Conservation (phyloP, 2,113 vertebrate species). For the Phycodurus eques region DNA sequence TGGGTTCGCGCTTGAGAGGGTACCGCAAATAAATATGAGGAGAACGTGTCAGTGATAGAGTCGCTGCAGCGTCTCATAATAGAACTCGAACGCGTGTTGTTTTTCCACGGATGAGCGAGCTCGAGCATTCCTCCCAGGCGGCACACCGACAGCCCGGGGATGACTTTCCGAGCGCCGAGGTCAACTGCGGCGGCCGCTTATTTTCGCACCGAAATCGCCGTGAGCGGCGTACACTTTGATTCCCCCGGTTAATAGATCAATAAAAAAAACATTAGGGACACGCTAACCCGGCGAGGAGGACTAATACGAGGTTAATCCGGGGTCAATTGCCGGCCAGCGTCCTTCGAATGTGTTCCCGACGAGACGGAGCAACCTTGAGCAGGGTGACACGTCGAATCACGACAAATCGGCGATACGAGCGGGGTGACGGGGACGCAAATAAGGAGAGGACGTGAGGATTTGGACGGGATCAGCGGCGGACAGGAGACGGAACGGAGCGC, state of each 20-base stretch:
- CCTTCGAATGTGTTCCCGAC: conserved; percentile 59
- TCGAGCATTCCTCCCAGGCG: conserved; percentile 10
- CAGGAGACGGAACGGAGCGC: conserved; percentile 58
- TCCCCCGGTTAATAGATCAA: conserved; percentile 67
- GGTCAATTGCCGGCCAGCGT: conserved; percentile 69
- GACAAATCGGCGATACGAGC: neutral
- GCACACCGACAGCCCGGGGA: conserved; percentile 13
- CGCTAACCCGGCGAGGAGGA: conserved; percentile 61
- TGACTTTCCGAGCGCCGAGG: conserved; percentile 41
- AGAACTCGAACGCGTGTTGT: conserved; percentile 1
- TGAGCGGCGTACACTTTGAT: conserved; percentile 48
- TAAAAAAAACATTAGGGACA: conserved; percentile 70
- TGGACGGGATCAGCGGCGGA: conserved; percentile 16
- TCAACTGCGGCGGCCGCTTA: conserved; percentile 49
- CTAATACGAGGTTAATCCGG: conserved; percentile 74
- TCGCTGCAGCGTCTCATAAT: conserved; percentile 20
- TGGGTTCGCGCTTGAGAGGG: neutral
- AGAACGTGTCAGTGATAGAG: neutral
- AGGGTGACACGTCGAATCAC: conserved; percentile 21
- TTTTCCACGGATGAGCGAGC: conserved; percentile 18
- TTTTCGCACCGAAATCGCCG: conserved; percentile 32
- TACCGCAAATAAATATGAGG: neutral
- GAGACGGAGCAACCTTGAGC: conserved; percentile 52
- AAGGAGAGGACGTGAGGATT: neutral
- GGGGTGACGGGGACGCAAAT: neutral